Evolutionary conservation across 1,140 invertebrate genomes (phyloP), one percentile per base, ranked within the genome.

Genomic region (Alviniconcha marisindica): DNA sequence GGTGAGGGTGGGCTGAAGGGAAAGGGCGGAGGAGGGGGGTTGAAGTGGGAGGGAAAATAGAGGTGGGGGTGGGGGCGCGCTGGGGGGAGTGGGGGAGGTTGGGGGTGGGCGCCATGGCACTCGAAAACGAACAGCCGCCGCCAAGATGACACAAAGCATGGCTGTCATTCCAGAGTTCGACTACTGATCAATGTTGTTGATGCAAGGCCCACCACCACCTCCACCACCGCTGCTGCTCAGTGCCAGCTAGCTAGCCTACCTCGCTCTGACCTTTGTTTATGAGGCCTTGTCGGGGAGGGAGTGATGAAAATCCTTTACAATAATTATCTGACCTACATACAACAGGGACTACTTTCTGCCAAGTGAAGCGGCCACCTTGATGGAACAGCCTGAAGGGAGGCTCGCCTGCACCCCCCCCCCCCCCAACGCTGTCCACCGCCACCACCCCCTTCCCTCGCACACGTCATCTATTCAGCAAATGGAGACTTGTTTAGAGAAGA

Each of bases 241-340:
- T 21, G 69, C 69, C 69, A 71, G 31, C 31, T 33, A 36, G 33
- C 69, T 71, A 71, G 73, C 40, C 73, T 76, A 76, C 73, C 73
- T 76, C 73, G 44, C 42, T 76, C 44, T 76, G 73, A 76, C 73
- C 73, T 76, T 76, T 48, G 73, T 76, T 48, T 76, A 54, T 60
- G 78, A 66, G 78, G 78, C 78, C 78, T 44, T 21, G 60, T 66
- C 78, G 38, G 78, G 78, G 78, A 80, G 56, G 40, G 31, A n/a
- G 73, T 48, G 73, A 54, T 76, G 78, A 66, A 80, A 80, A 66
- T 60, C 78, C 78, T 44, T 78, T 54, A 80, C 78, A 80, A 80
- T 80, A 80, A 80, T 80, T 66, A 66, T 80, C 78, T 80, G 78
- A 80, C 78, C 78, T 80, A 80, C 78, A 80, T 80, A 80, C 40